Evolutionary conservation across 2,888 invertebrate species (phyloP).

Genomic region (Mesorhabditis spiculigera): DNA sequence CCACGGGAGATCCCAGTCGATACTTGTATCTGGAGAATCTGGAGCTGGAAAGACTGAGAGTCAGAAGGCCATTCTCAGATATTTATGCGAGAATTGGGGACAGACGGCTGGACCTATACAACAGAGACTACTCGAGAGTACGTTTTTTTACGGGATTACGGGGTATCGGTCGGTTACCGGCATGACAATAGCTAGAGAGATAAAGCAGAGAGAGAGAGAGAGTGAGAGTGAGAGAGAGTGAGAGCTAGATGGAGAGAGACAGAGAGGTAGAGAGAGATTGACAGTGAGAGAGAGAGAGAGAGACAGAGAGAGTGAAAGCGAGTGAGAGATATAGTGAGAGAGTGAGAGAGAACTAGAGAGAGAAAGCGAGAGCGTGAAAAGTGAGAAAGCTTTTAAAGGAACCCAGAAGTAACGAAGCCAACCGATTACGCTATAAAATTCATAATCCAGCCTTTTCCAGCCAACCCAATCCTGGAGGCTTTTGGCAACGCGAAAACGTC

Average conservation of each 20-base stretch:
- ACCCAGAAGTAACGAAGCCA: not conserved
- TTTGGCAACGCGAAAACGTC: slow-evolving; percentile 75
- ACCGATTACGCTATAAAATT: too few species aligned
- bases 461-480: slow-evolving; percentile 59
- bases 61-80: slow-evolving; percentile 88
- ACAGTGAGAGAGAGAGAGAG: too few species aligned
- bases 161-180: not conserved
- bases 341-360: not conserved
- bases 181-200: too few species aligned
- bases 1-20: slow-evolving; percentile 85
- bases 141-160: not conserved
- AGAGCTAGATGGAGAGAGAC: too few species aligned
- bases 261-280: not conserved
- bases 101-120: slow-evolving; percentile 85
- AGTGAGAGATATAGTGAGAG: too few species aligned
- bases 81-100: slow-evolving; percentile 85
- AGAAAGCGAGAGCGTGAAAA: slow-evolving; percentile 2
- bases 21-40: slow-evolving; percentile 91
- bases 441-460: slow-evolving; percentile 22
- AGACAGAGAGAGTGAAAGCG: too few species aligned
- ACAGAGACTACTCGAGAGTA: slow-evolving; percentile 84
- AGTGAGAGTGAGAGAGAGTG: too few species aligned
- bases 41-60: slow-evolving; percentile 88
- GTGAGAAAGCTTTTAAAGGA: not conserved
- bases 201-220: too few species aligned